These are phyloP conservation scores for Lymantria dispar DNA, from an alignment of 2,888 invertebrate genomes.

Conservation along the genomic window DNA sequence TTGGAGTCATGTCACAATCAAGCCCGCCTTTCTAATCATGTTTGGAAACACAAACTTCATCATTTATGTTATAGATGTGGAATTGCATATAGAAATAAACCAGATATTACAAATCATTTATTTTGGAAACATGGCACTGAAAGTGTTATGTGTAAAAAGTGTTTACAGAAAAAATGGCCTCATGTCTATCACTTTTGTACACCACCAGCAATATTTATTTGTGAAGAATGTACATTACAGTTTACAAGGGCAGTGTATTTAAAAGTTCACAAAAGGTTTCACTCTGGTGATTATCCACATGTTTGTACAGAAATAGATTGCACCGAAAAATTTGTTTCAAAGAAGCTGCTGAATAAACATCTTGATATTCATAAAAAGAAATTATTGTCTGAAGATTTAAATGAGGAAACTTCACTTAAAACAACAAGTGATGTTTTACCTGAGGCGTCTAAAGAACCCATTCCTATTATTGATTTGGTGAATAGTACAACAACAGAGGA, in stretches of 20 bases:
- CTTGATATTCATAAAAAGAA: conserved; percentile 82
- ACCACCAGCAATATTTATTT: conserved; percentile 89
- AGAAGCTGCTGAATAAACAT: conserved; percentile 89
- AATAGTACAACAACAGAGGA: conserved; percentile 60
- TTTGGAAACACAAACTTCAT: conserved; percentile 95
- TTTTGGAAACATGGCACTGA: conserved; percentile 97
- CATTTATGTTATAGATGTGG: conserved; percentile 94
- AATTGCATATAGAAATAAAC: conserved; percentile 93
- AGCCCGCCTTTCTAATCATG: conserved; percentile 90
- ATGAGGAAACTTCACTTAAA: conserved; percentile 46
- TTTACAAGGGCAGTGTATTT: conserved; percentile 90
- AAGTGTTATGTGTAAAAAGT: conserved; percentile 91
- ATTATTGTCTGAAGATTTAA: conserved; percentile 51
- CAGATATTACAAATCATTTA: conserved; percentile 93
- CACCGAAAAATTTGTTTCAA: conserved; percentile 90
- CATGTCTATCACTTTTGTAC: conserved; percentile 95
- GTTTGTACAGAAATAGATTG: conserved; percentile 87
- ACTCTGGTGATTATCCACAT: conserved; percentile 87
- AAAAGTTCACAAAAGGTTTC: conserved; percentile 92
- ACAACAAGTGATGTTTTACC: conserved; percentile 39
- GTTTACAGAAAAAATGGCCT: conserved; percentile 95
- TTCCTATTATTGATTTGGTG: conserved; percentile 64
- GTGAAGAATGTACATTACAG: conserved; percentile 90
- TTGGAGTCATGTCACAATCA: conserved; percentile 91
- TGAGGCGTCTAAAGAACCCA: conserved; percentile 57